Evolutionary conservation across 2,888 invertebrate genomes (phyloP).

Genomic region (Tiliacea citrago): DNA sequence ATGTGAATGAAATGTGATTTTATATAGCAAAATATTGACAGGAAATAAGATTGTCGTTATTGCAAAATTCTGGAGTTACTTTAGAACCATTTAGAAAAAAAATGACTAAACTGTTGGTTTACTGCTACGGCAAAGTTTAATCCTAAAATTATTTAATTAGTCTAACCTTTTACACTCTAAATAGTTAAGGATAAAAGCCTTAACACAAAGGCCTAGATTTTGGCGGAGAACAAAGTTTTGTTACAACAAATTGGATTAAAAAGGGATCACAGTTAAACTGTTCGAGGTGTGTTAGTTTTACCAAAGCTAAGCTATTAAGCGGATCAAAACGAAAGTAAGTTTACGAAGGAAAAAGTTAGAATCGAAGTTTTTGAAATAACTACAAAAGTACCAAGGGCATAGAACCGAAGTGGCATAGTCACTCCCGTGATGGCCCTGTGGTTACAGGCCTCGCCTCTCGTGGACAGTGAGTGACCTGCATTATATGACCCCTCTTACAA

Average conservation of each 20-base stretch:
- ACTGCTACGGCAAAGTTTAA: background rate
- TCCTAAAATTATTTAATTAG: background rate
- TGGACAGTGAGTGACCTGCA: no score
- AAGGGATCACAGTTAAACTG: conserved; percentile 35
- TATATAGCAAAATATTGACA: no score
- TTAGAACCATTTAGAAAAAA: background rate
- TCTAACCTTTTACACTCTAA: conserved; percentile 4
- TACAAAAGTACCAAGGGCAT: background rate
- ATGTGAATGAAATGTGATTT: no score
- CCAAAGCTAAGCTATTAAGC: conserved; percentile 23
- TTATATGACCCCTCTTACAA: no score
- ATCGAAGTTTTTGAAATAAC: background rate
- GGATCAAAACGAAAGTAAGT: conserved; percentile 16
- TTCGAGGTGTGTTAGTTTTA: conserved; percentile 27
- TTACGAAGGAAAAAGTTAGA: conserved; percentile 16
- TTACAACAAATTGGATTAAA: conserved; percentile 33
- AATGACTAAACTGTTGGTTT: no score
- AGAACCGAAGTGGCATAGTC: background rate
- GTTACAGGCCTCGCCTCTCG: background rate
- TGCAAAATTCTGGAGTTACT: background rate
- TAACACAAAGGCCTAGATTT: conserved; percentile 29
- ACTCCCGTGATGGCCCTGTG: background rate
- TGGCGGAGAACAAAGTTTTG: conserved; percentile 26
- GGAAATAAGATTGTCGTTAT: background rate
- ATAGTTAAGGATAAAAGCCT: conserved; percentile 7